phyloP scores from a whole-genome alignment of 2,113 vertebrate species.

The Amazona vittata region DNA sequence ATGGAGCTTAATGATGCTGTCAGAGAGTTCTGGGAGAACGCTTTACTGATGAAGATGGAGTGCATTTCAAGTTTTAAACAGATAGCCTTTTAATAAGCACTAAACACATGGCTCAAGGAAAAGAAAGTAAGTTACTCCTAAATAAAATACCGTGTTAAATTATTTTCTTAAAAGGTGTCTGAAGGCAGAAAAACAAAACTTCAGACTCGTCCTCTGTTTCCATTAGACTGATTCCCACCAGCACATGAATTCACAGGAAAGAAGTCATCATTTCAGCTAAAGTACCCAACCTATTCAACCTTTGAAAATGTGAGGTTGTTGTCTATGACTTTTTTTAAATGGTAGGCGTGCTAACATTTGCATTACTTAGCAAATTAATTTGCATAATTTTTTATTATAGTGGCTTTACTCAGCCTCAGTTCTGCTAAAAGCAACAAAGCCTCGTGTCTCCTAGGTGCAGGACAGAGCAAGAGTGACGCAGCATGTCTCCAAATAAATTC shows the following conservation, averaged over 20 bases:
- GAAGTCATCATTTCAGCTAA: background rate
- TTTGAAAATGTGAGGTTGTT: background rate
- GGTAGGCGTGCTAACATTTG: background rate
- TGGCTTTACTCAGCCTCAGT: background rate
- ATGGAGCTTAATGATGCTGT: constrained; percentile 37
- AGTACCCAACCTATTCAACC: background rate
- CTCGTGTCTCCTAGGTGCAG: too few relatives aligned
- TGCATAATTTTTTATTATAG: background rate
- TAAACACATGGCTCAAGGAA: constrained; percentile 31
- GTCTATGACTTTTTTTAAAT: background rate
- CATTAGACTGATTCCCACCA: background rate
- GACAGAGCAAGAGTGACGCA: background rate
- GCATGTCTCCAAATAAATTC: background rate
- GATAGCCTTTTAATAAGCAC: constrained; percentile 58
- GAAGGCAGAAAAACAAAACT: constrained; percentile 13
- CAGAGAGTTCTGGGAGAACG: constrained; percentile 6
- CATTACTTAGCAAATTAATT: background rate
- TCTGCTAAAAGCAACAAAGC: background rate
- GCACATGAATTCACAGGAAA: background rate
- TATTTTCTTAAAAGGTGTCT: constrained; percentile 40
- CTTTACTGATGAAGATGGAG: constrained; percentile 19
- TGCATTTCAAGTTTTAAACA: constrained; percentile 30
- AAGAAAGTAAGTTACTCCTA: constrained; percentile 33
- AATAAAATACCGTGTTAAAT: background rate
- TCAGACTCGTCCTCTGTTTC: background rate